phyloP scores from a whole-genome alignment of 2,888 invertebrate species.

The Arctia plantaginis region DNA sequence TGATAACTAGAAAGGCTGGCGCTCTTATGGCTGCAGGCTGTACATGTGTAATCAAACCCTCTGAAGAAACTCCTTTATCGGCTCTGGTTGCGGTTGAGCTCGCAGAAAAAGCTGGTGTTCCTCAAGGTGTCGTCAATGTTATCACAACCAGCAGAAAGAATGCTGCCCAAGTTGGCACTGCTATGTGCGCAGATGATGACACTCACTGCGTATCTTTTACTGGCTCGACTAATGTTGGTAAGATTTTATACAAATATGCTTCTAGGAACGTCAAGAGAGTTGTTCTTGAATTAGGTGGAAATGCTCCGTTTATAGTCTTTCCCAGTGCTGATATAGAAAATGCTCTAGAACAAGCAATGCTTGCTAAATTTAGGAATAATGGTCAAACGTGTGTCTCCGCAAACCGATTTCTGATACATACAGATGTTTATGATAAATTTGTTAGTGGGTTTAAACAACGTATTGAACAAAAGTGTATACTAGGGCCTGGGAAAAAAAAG shows the following conservation, averaged over 20 bases:
- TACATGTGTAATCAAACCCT: constrained; percentile 96
- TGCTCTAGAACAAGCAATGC: constrained; percentile 95
- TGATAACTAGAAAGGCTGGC: constrained; percentile 98
- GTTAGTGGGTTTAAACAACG: constrained; percentile 89
- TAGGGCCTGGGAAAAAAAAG: constrained; percentile 92
- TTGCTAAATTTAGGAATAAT: constrained; percentile 97
- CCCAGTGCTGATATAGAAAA: constrained; percentile 94
- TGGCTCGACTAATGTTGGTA: constrained; percentile 96
- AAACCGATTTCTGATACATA: constrained; percentile 95
- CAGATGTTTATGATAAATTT: constrained; percentile 92
- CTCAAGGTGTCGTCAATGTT: constrained; percentile 96
- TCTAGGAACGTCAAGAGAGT: constrained; percentile 95
- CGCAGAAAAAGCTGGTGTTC: constrained; percentile 96
- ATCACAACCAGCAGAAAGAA: constrained; percentile 92
- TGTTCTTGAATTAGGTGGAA: constrained; percentile 98
- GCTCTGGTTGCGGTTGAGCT: constrained; percentile 95
- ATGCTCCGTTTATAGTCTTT: constrained; percentile 99
- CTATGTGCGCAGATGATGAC: constrained; percentile 93
- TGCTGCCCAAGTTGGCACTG: constrained; percentile 92
- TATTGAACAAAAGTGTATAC: constrained; percentile 89
- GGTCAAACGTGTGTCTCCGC: constrained; percentile 99
- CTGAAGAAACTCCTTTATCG: constrained; percentile 98
- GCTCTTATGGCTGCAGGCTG: constrained; percentile 98
- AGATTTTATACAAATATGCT: constrained; percentile 93
- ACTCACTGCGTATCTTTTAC: constrained; percentile 98